These are phyloP conservation scores for Hippopotamus amphibius DNA, from an alignment of 2,113 vertebrate genomes.

Conservation along the genomic window DNA sequence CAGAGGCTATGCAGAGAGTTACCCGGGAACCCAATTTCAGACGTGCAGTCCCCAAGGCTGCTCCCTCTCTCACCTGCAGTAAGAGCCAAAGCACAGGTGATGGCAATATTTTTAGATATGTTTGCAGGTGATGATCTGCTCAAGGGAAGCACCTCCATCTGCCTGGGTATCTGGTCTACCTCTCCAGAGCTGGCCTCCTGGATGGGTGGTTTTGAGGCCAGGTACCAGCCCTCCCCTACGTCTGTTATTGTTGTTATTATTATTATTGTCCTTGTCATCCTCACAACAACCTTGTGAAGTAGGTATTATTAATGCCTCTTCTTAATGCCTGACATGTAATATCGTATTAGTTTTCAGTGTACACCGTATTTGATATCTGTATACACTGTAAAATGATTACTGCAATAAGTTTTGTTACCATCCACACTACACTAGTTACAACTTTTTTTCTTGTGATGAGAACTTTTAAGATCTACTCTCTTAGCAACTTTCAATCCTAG, in stretches of 20 bases:
- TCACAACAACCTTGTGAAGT: background rate
- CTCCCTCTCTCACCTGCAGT: background rate
- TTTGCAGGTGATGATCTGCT: background rate
- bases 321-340: background rate
- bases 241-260: background rate
- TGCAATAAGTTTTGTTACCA: background rate
- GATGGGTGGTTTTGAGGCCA: background rate
- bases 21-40: background rate
- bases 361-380: background rate
- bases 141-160: background rate
- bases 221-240: background rate
- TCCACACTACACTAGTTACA: background rate
- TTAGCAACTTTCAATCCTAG: background rate
- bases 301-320: background rate
- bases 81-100: background rate
- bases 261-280: background rate
- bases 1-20: background rate
- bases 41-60: background rate
- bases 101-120: background rate
- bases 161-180: background rate
- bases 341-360: background rate
- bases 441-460: background rate
- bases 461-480: background rate
- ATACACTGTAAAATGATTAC: background rate
- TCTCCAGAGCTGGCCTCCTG: background rate